These are phyloP conservation scores for Chloropsis cyanopogon DNA, from an alignment of 2,113 vertebrate species.

Conservation along the genomic window DNA sequence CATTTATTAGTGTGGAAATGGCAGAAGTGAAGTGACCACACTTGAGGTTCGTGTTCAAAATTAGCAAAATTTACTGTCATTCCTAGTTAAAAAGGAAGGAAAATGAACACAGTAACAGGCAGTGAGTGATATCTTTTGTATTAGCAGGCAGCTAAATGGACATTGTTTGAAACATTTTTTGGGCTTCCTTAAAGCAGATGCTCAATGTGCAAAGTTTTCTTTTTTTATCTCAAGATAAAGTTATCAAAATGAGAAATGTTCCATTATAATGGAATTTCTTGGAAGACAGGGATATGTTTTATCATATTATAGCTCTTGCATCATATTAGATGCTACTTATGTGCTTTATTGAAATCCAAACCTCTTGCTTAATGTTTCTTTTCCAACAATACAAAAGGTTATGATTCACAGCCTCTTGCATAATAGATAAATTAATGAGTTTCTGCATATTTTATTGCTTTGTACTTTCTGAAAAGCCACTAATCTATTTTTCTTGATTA, in stretches of 20 bases:
- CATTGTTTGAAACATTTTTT: slow-evolving; percentile 59
- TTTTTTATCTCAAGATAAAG: slow-evolving; percentile 49
- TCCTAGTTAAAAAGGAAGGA: slow-evolving; percentile 12
- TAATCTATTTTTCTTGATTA: slow-evolving; percentile 30
- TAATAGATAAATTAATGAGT: slow-evolving; percentile 69
- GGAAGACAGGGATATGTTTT: slow-evolving; percentile 36
- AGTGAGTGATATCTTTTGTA: background rate
- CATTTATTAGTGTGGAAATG: slow-evolving; percentile 67
- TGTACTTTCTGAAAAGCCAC: slow-evolving; percentile 54
- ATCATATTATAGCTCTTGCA: slow-evolving; percentile 35
- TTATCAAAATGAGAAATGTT: slow-evolving; percentile 67
- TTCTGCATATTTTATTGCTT: slow-evolving; percentile 66
- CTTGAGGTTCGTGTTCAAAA: slow-evolving; percentile 23
- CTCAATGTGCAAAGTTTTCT: slow-evolving; percentile 48
- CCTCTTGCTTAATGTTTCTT: slow-evolving; percentile 25
- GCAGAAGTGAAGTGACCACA: slow-evolving; percentile 52
- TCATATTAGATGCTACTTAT: slow-evolving; percentile 57
- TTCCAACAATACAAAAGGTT: slow-evolving; percentile 45
- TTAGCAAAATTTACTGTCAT: slow-evolving; percentile 29
- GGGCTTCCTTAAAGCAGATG: slow-evolving; percentile 48
- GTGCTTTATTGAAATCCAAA: slow-evolving; percentile 46
- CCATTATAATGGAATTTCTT: slow-evolving; percentile 66
- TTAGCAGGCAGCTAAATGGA: slow-evolving; percentile 36
- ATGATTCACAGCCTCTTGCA: slow-evolving; percentile 56
- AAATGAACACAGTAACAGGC: background rate